Evolutionary conservation across 2,113 vertebrate genomes (phyloP), one percentile per base, ranked within the genome.

Genomic region (Conger conger): DNA sequence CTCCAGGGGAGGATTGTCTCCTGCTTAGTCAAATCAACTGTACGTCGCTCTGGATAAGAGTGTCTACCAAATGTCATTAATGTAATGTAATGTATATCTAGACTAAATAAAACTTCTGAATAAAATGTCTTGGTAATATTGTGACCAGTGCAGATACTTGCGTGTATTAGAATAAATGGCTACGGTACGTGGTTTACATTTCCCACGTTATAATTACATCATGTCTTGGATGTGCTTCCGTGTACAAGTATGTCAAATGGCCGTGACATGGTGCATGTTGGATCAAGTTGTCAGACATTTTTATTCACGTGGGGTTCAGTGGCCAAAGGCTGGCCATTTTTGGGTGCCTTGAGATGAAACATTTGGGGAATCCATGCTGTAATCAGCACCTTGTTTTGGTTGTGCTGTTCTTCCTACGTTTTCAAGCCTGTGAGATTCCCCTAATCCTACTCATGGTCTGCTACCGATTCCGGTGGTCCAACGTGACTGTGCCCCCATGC

Each of bases 391-490:
- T n/a, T n/a, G n/a, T n/a, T n/a, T n/a, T n/a, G n/a, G n/a, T n/a
- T n/a, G n/a, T n/a, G n/a, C n/a, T n/a, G n/a, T 83, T 40, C 0
- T 40, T 53, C 78, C 54, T 78, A 42, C 84, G 80, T 73, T 42
- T 85, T 54, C 42, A 53, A 76, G 82, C 80, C 45, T 53, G 84
- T 4, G 77, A 78, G 36, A 37, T 84, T 27, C 27, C 54, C 38
- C 38, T 20, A 76, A 35, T 63, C 82, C 87, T 86, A 83, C 88
- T 88, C 87, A 45, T 73, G 80, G 80, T 40, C 60, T 30, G 27
- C 17, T 81, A 50, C 81, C 1, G 78, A 76, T 84, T 81, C 16
- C 27, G 57, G 57, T 60, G 57, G 57, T 27, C 57, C 57, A 23
- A 60, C 57, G 9, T 20, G 57, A 50, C 9, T 50, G 23, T 23